Percentiles rank a stretch among this genome's conserved stretches.
These are phyloP conservation scores for Romanogobio albipinnatus DNA, from an alignment of 2,113 vertebrate genomes.

Conservation along the genomic window DNA sequence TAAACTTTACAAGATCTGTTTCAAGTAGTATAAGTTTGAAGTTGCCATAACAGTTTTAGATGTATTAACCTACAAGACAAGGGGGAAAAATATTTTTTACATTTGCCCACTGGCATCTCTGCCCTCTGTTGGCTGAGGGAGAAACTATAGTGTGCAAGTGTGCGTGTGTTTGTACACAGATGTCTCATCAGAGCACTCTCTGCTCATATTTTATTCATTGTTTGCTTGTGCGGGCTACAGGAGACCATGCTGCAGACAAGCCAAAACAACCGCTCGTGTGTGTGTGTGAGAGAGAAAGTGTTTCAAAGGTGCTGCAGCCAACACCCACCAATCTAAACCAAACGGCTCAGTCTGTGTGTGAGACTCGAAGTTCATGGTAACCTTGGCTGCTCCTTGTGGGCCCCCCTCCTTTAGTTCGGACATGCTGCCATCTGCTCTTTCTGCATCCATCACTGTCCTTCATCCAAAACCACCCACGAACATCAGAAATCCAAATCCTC, in stretches of 20 bases:
- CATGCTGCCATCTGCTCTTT: conserved; percentile 27
- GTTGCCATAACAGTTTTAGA: neutral
- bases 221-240: conserved; percentile 26
- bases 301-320: neutral
- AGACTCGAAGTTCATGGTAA: conserved; percentile 27
- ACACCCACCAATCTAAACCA: neutral
- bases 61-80: neutral
- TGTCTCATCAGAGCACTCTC: conserved; percentile 15
- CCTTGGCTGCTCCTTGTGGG: conserved; percentile 1
- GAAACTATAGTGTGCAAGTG: conserved; percentile 1
- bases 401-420: conserved; percentile 30
- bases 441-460: conserved; percentile 15
- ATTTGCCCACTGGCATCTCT: neutral
- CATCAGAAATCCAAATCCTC: conserved; percentile 10
- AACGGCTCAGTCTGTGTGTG: neutral
- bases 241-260: conserved; percentile 21
- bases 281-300: conserved; percentile 1
- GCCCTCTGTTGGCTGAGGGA: neutral
- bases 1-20: neutral
- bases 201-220: conserved; percentile 35
- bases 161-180: conserved; percentile 27
- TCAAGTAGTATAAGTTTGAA: neutral
- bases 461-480: conserved; percentile 28
- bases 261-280: conserved; percentile 38
- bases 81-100: too few relatives aligned